Evolutionary conservation across 2,113 vertebrate species (phyloP).

Genomic region (Stegastes partitus): DNA sequence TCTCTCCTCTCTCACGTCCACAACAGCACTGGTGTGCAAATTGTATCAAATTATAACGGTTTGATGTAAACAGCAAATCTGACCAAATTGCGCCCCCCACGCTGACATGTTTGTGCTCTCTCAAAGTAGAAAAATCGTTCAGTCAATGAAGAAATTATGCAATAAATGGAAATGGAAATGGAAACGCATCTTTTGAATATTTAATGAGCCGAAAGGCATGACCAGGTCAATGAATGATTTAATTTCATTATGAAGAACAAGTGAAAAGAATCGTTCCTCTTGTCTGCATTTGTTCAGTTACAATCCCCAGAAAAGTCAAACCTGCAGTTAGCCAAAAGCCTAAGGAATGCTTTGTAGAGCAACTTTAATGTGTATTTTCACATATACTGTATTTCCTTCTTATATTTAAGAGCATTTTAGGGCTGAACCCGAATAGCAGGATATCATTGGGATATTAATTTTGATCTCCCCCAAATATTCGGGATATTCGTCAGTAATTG

Average conservation of each 20-base stretch:
- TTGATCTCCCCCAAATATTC: too few relatives aligned
- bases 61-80: slow-evolving; percentile 37
- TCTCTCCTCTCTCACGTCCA: slow-evolving; percentile 12
- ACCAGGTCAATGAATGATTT: neutral
- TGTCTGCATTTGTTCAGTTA: neutral
- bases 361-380: too few relatives aligned
- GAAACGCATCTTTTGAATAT: slow-evolving; percentile 47
- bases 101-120: slow-evolving; percentile 34
- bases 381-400: too few relatives aligned
- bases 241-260: slow-evolving; percentile 33
- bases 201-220: slow-evolving; percentile 26
- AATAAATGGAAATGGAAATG: slow-evolving; percentile 39
- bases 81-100: slow-evolving; percentile 32
- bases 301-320: neutral
- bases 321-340: neutral
- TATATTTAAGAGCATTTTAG: slow-evolving; percentile 1
- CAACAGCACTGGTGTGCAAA: slow-evolving; percentile 11
- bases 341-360: too few relatives aligned
- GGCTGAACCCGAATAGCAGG: too few relatives aligned
- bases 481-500: too few relatives aligned
- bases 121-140: slow-evolving; percentile 41
- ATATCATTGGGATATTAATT: too few relatives aligned
- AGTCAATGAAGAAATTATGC: slow-evolving; percentile 23
- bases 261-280: neutral
- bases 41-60: slow-evolving; percentile 4